A percentile compares a stretch with the other conserved stretches of the same genome.
Conservation (phyloP, 2,797 vertebrate species). For the Scolopax rusticola region DNA sequence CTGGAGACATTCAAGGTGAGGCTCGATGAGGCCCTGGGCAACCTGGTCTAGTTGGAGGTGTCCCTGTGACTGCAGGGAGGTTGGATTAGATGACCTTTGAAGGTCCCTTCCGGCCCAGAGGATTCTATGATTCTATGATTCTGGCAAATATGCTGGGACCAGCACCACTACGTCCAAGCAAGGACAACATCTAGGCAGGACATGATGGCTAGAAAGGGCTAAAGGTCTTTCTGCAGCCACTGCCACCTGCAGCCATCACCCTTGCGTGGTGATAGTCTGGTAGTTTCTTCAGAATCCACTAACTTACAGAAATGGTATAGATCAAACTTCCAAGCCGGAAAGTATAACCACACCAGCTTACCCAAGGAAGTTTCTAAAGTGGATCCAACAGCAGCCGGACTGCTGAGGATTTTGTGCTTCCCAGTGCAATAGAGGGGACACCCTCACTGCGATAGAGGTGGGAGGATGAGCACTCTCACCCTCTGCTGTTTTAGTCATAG, state of each 20-base stretch:
- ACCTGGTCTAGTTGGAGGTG: too few relatives aligned
- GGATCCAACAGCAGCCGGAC: neutral
- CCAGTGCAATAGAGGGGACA: fast-evolving
- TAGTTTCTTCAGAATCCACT: neutral
- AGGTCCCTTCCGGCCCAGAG: too few relatives aligned
- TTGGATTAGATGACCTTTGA: too few relatives aligned
- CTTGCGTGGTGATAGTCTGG: neutral
- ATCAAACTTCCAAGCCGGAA: neutral
- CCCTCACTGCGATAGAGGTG: fast-evolving
- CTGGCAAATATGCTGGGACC: neutral
- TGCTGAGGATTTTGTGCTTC: neutral
- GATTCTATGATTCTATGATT: too few relatives aligned
- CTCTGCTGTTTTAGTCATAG: neutral
- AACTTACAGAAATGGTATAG: neutral
- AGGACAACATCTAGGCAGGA: neutral
- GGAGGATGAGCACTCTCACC: neutral
- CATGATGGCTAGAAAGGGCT: neutral
- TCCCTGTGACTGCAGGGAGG: too few relatives aligned
- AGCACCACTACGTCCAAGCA: fast-evolving
- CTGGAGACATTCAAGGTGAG: too few relatives aligned
- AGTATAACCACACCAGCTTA: neutral
- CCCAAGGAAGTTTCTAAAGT: neutral
- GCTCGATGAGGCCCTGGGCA: too few relatives aligned
- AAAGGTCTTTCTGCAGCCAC: neutral
- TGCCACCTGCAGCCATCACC: neutral